A percentile compares a stretch with the other conserved stretches of the same genome.
Conservation (phyloP, 2,888 invertebrate genomes). For the Eupithecia inturbata region DNA sequence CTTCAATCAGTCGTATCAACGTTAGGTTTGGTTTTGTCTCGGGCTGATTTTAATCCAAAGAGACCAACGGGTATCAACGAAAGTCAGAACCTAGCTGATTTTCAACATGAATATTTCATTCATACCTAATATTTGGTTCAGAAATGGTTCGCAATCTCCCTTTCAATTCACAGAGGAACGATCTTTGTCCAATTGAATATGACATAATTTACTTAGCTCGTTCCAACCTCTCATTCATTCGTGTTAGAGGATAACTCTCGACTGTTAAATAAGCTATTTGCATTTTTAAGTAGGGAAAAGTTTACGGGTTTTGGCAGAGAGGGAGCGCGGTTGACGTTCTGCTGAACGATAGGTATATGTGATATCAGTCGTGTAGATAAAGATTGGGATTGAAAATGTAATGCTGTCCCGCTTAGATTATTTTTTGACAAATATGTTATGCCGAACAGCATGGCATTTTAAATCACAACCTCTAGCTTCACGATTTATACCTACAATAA, state of each 20-base stretch:
- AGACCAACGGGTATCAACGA: neutral
- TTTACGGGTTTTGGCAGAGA: neutral
- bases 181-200: constrained; percentile 7
- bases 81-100: neutral
- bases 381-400: too few relatives aligned
- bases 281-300: constrained; percentile 16
- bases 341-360: neutral
- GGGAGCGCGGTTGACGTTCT: neutral
- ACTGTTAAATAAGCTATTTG: constrained; percentile 20
- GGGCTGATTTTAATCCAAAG: neutral
- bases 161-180: constrained; percentile 13
- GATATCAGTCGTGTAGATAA: too few relatives aligned
- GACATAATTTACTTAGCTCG: neutral
- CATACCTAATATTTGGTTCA: neutral
- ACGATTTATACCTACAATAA: too few relatives aligned
- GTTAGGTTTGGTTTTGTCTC: neutral
- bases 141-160: constrained; percentile 8
- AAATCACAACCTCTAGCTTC: too few relatives aligned
- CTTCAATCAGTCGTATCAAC: neutral
- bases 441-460: too few relatives aligned
- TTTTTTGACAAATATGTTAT: too few relatives aligned
- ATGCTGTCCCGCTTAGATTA: too few relatives aligned
- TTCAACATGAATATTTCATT: neutral
- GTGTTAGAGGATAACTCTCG: constrained; percentile 12
- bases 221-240: constrained; percentile 13